Conservation (phyloP, 2,113 vertebrate species). For the Indicator maculatus region DNA sequence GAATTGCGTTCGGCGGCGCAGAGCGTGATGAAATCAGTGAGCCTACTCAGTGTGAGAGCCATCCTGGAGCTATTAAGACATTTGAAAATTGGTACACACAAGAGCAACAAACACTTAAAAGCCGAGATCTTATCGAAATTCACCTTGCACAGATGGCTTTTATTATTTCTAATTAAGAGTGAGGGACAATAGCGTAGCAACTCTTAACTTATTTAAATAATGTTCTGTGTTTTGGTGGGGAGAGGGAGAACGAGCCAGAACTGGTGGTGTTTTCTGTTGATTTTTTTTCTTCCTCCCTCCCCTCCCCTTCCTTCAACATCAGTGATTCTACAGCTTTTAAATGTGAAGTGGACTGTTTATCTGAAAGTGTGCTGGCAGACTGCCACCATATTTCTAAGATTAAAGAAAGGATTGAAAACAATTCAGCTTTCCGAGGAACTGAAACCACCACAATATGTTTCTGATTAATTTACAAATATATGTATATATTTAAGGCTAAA, state of each 20-base stretch:
- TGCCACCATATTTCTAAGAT: conserved; percentile 79
- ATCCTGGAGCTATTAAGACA: conserved; percentile 62
- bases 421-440: conserved; percentile 75
- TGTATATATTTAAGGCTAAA: conserved; percentile 79
- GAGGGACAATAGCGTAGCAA: conserved; percentile 65
- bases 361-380: conserved; percentile 76
- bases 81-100: conserved; percentile 64
- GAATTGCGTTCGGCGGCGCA: conserved; percentile 54
- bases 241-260: neutral
- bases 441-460: conserved; percentile 77
- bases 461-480: conserved; percentile 84
- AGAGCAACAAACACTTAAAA: conserved; percentile 72
- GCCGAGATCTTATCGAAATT: conserved; percentile 75
- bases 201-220: conserved; percentile 70
- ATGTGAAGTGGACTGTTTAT: conserved; percentile 77
- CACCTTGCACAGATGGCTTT: conserved; percentile 78
- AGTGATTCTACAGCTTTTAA: conserved; percentile 63
- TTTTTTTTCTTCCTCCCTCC: neutral
- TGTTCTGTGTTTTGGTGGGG: conserved; percentile 55
- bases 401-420: conserved; percentile 78
- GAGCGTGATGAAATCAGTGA: conserved; percentile 66
- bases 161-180: conserved; percentile 78
- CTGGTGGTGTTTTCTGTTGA: conserved; percentile 4
- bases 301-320: conserved; percentile 38
- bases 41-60: conserved; percentile 60